Evolutionary conservation across 2,888 invertebrate species (phyloP), one percentile per base, ranked within the genome.

Genomic region (Acleris literana): DNA sequence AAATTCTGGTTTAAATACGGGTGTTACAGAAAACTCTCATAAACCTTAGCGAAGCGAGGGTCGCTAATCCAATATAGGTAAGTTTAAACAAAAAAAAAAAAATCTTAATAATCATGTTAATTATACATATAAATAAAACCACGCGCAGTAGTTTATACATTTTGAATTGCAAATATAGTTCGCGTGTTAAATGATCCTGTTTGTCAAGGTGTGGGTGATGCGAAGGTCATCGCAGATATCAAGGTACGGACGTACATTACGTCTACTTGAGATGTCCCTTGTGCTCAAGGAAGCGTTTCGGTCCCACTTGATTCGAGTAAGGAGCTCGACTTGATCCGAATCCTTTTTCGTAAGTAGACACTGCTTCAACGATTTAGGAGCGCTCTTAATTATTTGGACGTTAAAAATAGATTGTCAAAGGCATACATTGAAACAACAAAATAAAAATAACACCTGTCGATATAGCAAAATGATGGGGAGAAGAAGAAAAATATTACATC

Each of bases 141-240:
- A 56, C 44, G 55, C 55, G 65, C 51, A 20, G n/a, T 11, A 17
- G 46, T 53, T 64, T 65, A 17, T 56, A 44, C 22, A 61, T 17
- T 61, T 65, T 56, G 55, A 65, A 61, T 65, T 65, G 65, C 65
- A 65, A 61, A 65, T 65, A 29, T 33, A 18, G 65, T 61, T 65
- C 46, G 65, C 44, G 51, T 57, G 57, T 62, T 52, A 53, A 57
- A 52, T 57, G 22, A 62, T 66, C 53, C 46, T 56, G 62, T 57
- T 62, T 65, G 33, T 61, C 56, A 55, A 62, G 56, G 53, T 44
- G 64, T 49, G 20, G 58, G 33, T 58, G 52, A 57, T 48, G 66
- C 46, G 61, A 66, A 62, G 62, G 66, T 62, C 62, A 62, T 7
- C 20, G 25, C 54, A 59, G 18, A 49, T 55, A 29, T 49, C 16